Evolutionary conservation across 1,140 invertebrate genomes (phyloP).

Genomic region (Phymorhynchus buccinoides): DNA sequence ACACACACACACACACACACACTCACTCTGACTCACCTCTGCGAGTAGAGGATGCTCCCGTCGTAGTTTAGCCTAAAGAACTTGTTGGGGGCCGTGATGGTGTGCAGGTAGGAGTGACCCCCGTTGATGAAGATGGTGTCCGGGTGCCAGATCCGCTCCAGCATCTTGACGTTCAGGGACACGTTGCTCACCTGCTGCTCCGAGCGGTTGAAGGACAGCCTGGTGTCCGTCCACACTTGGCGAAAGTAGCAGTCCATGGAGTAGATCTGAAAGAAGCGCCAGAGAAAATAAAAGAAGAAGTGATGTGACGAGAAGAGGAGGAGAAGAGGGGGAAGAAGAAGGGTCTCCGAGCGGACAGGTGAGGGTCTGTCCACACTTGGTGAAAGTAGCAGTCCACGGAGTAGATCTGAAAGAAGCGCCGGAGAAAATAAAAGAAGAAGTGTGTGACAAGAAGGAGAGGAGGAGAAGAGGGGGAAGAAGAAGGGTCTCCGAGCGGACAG

Average conservation of each 20-base stretch:
- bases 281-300: not conserved
- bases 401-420: constrained; percentile 62
- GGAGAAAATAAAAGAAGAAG: too few species aligned
- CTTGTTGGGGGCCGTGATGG: constrained; percentile 71
- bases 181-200: constrained; percentile 47
- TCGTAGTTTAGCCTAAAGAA: constrained; percentile 68
- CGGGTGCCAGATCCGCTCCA: constrained; percentile 66
- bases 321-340: not conserved
- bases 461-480: too few species aligned
- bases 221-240: constrained; percentile 65
- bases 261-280: constrained; percentile 58
- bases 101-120: constrained; percentile 73
- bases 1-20: constrained; percentile 5
- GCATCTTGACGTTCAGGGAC: constrained; percentile 60
- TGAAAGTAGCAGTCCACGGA: constrained; percentile 71
- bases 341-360: constrained; percentile 59
- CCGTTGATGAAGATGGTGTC: constrained; percentile 74
- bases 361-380: constrained; percentile 65
- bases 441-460: too few species aligned
- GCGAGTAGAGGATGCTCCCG: constrained; percentile 67
- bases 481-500: too few species aligned
- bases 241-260: constrained; percentile 71
- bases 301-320: not conserved
- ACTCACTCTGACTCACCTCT: constrained; percentile 53
- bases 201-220: constrained; percentile 63